phyloP scores from a whole-genome alignment of 2,888 invertebrate species.

The Leptarthrus brevirostris region DNA sequence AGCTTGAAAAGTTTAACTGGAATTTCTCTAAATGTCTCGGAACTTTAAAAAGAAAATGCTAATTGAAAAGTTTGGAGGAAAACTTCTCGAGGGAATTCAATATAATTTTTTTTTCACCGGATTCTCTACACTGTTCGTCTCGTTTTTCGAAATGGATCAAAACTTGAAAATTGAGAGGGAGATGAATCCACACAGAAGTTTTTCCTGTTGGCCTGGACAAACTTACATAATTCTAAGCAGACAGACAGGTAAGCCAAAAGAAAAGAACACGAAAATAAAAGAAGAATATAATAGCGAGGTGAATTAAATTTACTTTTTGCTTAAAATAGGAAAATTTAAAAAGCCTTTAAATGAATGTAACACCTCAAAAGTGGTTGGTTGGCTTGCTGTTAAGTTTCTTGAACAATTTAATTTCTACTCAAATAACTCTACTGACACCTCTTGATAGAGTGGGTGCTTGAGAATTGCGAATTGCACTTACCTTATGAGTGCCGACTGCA shows the following conservation, averaged over 20 bases:
- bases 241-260: constrained; percentile 1
- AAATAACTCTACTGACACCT: constrained; percentile 24
- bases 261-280: too few relatives aligned
- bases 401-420: constrained; percentile 13
- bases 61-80: constrained; percentile 39
- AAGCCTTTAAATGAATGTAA: background rate
- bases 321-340: background rate
- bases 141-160: too few relatives aligned
- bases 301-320: constrained; percentile 15
- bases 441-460: background rate
- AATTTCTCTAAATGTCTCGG: constrained; percentile 36
- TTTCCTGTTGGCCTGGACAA: constrained; percentile 3
- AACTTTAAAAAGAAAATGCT: constrained; percentile 40
- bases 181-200: background rate
- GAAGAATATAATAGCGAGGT: too few relatives aligned
- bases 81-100: constrained; percentile 29
- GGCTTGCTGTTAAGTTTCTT: background rate
- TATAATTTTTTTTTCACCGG: constrained; percentile 11
- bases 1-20: constrained; percentile 38
- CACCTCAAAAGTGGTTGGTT: too few relatives aligned
- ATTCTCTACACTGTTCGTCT: too few relatives aligned
- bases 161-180: too few relatives aligned
- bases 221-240: constrained; percentile 24
- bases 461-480: constrained; percentile 64
- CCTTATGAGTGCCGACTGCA: constrained; percentile 88